phyloP scores from a whole-genome alignment of 2,888 invertebrate genomes.

The Eristalis intricaria region DNA sequence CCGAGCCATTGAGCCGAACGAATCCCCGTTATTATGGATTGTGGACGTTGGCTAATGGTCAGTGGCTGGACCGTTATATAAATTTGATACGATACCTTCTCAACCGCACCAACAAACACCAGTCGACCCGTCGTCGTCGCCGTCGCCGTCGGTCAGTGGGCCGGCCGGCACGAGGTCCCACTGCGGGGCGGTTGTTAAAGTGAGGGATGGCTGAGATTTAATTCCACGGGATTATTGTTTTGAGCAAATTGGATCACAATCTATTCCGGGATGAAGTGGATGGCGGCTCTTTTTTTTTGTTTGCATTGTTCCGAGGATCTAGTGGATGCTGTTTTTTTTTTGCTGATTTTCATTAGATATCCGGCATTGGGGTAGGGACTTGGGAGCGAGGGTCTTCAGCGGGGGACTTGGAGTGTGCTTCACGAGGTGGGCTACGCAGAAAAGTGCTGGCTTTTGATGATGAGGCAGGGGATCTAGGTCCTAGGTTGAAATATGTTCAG shows the following conservation, averaged over 20 bases:
- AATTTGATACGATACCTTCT: conserved; percentile 10
- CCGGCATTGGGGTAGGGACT: background rate
- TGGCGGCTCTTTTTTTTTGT: background rate
- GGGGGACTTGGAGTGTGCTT: background rate
- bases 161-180: background rate
- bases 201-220: conserved; percentile 5
- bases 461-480: background rate
- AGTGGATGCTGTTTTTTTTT: background rate
- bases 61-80: conserved; percentile 45
- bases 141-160: background rate
- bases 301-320: background rate
- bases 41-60: conserved; percentile 55
- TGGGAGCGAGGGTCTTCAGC: background rate
- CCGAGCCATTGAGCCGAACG: conserved; percentile 60
- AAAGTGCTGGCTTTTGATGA: background rate
- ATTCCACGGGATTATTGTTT: conserved; percentile 1
- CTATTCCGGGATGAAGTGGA: background rate
- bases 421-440: background rate
- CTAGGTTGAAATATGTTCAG: too few relatives aligned
- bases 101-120: background rate
- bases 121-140: too few relatives aligned
- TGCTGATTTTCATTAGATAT: background rate
- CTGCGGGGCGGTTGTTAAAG: background rate
- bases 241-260: background rate
- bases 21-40: conserved; percentile 65